phyloP scores from a whole-genome alignment of 1,140 invertebrate species.

The Drosophila ohnishii region DNA sequence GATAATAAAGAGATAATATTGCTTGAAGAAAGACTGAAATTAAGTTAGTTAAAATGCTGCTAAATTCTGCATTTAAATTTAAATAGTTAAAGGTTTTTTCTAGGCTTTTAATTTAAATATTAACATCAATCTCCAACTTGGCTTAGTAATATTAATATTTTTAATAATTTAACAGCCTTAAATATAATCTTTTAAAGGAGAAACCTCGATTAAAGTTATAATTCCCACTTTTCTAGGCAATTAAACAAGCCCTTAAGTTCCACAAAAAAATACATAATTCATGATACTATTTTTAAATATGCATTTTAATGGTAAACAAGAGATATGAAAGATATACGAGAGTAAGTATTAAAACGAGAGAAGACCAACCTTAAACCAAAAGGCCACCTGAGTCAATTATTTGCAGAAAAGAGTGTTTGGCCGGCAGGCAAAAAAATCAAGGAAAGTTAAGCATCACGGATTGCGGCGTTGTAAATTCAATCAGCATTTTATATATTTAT shows the following conservation, averaged over 20 bases:
- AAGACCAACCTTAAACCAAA: conserved; percentile 82
- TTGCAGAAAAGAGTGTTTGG: conserved; percentile 2
- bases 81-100: too few species aligned
- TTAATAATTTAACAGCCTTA: not conserved
- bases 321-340: not conserved
- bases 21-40: not conserved
- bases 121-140: not conserved
- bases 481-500: conserved; percentile 13
- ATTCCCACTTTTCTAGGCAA: conserved; percentile 6
- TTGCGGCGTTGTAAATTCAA: conserved; percentile 26
- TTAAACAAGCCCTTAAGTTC: conserved; percentile 6
- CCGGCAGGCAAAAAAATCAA: not conserved
- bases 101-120: not conserved
- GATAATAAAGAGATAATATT: not conserved
- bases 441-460: not conserved
- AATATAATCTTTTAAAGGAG: not conserved
- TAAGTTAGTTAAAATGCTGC: not conserved
- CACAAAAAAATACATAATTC: not conserved
- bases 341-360: conserved; percentile 2
- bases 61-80: not conserved
- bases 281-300: conserved; percentile 8
- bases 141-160: not conserved
- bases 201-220: not conserved
- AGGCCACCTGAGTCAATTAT: conserved; percentile 70
- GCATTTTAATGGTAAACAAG: conserved; percentile 3